These are phyloP conservation scores for Xylota sylvarum DNA, from an alignment of 2,888 invertebrate species.

Conservation along the genomic window DNA sequence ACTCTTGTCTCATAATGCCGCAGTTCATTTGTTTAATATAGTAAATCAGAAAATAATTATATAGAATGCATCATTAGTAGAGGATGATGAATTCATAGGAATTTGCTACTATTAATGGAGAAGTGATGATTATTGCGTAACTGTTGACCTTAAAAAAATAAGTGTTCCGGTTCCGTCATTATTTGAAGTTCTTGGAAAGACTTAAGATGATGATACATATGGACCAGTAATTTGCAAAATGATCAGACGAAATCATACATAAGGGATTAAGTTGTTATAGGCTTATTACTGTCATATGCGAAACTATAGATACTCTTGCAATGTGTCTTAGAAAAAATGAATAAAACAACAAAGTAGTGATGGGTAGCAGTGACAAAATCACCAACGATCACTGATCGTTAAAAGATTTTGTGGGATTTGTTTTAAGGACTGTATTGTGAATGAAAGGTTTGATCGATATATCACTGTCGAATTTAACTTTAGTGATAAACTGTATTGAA, in stretches of 20 bases:
- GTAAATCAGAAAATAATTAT: slow-evolving; percentile 3
- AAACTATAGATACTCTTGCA: too few relatives aligned
- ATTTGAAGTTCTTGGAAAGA: not conserved
- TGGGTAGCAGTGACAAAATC: too few relatives aligned
- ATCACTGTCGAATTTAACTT: too few relatives aligned
- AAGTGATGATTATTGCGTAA: slow-evolving; percentile 21
- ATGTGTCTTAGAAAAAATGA: too few relatives aligned
- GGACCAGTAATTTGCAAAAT: not conserved
- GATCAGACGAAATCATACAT: not conserved
- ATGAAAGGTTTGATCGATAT: too few relatives aligned
- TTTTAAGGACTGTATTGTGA: too few relatives aligned
- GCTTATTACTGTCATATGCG: too few relatives aligned
- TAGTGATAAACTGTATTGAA: too few relatives aligned
- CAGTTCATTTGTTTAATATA: slow-evolving; percentile 19
- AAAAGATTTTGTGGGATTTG: too few relatives aligned
- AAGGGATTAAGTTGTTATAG: too few relatives aligned
- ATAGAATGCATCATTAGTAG: slow-evolving; percentile 44
- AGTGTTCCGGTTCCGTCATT: slow-evolving; percentile 32
- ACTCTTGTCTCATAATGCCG: not conserved
- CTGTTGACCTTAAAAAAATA: slow-evolving; percentile 19
- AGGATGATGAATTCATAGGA: slow-evolving; percentile 29
- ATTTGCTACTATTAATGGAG: not conserved
- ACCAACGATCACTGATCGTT: too few relatives aligned
- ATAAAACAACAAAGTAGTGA: too few relatives aligned
- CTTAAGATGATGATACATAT: slow-evolving; percentile 6